Percentiles rank a stretch among this genome's conserved stretches.
Conservation (phyloP, 2,113 vertebrate species). For the Colossoma macropomum region DNA sequence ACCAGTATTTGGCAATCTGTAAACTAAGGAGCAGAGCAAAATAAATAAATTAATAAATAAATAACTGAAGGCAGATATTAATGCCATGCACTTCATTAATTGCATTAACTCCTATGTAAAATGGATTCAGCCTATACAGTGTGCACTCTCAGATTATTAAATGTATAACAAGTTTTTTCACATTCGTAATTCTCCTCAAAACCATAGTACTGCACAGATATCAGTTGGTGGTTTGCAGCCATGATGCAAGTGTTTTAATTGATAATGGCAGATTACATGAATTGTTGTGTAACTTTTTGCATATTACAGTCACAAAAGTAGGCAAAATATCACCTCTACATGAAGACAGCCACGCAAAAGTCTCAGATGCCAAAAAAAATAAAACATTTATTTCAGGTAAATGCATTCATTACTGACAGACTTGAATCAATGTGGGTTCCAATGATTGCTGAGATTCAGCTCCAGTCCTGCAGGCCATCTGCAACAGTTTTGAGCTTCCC, state of each 20-base stretch:
- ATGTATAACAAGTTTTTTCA: too few species aligned
- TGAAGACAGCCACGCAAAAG: not conserved
- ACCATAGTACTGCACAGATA: not conserved
- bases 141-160: too few species aligned
- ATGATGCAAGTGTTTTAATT: not conserved
- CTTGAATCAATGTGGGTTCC: not conserved
- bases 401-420: not conserved
- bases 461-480: not conserved
- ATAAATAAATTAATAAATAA: too few species aligned
- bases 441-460: not conserved
- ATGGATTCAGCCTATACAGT: too few species aligned
- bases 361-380: not conserved
- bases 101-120: too few species aligned
- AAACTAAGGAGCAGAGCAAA: too few species aligned
- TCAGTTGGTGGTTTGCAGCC: not conserved
- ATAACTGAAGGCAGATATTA: too few species aligned
- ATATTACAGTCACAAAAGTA: too few species aligned
- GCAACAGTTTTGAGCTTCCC: not conserved
- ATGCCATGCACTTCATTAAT: too few species aligned
- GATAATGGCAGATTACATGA: too few species aligned
- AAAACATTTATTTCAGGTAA: constrained; percentile 15
- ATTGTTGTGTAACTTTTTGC: too few species aligned
- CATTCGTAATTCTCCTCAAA: not conserved
- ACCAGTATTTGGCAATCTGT: too few species aligned
- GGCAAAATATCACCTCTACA: not conserved